A percentile compares a stretch with the other conserved stretches of the same genome.
Evolutionary conservation across 2,888 invertebrate genomes (phyloP).

Genomic region (Apodemia zela): DNA sequence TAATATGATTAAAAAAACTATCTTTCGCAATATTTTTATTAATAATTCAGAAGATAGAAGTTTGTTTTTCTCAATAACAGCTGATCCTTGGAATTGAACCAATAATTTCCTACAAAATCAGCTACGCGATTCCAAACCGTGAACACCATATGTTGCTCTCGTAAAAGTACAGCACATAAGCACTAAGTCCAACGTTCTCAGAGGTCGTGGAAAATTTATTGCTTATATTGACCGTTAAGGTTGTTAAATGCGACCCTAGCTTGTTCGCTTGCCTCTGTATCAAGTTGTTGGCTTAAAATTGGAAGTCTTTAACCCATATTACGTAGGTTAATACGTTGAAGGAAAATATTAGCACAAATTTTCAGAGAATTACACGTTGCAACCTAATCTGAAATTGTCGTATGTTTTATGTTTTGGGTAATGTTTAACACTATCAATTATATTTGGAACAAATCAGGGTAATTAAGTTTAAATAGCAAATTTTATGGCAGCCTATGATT

Average conservation of each 20-base stretch:
- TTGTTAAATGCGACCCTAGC: slow-evolving; percentile 32
- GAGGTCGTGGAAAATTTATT: slow-evolving; percentile 38
- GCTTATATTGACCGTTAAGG: slow-evolving; percentile 47
- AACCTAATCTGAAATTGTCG: no score
- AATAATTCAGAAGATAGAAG: not conserved
- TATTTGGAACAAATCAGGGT: no score
- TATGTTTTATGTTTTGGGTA: no score
- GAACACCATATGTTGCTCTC: slow-evolving; percentile 35
- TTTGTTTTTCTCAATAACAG: not conserved
- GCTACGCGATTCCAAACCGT: slow-evolving; percentile 33
- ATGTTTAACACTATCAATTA: no score
- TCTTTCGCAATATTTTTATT: not conserved
- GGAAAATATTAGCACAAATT: not conserved
- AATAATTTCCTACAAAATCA: slow-evolving; percentile 44
- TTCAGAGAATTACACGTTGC: not conserved
- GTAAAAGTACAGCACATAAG: slow-evolving; percentile 31
- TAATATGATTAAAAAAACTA: no score
- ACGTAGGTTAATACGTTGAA: not conserved
- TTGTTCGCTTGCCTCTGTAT: slow-evolving; percentile 39
- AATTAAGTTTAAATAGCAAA: no score
- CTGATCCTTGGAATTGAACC: slow-evolving; percentile 26
- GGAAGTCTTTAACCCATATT: slow-evolving; percentile 34
- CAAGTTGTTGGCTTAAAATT: slow-evolving; percentile 41
- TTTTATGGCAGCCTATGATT: no score
- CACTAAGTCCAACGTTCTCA: slow-evolving; percentile 18